A percentile compares a stretch with the other conserved stretches of the same genome.
Conservation (phyloP, 2,113 vertebrate genomes). For the Callaeas wilsoni region DNA sequence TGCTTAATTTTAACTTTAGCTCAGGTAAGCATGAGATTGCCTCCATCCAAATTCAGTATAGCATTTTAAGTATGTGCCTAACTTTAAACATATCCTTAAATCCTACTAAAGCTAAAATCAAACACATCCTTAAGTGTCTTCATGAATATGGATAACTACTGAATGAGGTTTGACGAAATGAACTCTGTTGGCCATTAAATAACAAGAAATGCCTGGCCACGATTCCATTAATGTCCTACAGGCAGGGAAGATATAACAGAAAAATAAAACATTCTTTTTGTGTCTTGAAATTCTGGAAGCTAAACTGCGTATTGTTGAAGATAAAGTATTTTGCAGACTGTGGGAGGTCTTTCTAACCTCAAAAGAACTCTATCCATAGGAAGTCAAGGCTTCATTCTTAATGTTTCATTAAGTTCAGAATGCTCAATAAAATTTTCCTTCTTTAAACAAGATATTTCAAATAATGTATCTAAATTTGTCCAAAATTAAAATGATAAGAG, state of each 20-base stretch:
- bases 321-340: neutral
- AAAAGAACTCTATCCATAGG: neutral
- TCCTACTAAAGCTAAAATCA: constrained; percentile 37
- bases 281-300: neutral
- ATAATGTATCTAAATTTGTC: neutral
- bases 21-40: constrained; percentile 32
- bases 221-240: neutral
- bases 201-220: neutral
- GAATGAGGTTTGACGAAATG: neutral
- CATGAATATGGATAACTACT: constrained; percentile 21
- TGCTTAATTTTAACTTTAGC: constrained; percentile 49
- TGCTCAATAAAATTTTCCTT: neutral
- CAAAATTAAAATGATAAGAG: neutral
- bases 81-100: constrained; percentile 33
- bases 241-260: neutral
- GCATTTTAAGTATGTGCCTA: constrained; percentile 30
- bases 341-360: neutral
- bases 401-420: neutral
- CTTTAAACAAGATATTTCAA: neutral
- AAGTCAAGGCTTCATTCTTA: neutral
- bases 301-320: neutral
- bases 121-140: neutral
- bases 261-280: neutral
- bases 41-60: neutral
- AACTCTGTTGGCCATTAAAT: constrained; percentile 3